A percentile compares a stretch with the other conserved stretches of the same genome.
Evolutionary conservation across 2,113 vertebrate genomes (phyloP).

Genomic region (Podilymbus podiceps): DNA sequence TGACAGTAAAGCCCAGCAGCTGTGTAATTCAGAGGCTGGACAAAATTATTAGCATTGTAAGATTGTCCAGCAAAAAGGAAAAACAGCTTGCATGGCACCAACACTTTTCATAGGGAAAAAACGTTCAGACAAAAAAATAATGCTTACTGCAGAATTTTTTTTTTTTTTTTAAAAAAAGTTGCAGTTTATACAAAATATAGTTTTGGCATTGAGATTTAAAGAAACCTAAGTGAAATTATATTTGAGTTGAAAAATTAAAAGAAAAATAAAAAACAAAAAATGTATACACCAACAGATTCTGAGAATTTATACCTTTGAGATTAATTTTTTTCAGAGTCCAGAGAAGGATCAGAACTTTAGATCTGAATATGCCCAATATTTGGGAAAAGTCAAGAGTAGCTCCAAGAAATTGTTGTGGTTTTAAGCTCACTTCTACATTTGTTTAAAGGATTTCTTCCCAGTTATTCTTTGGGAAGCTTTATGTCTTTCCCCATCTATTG

Average conservation of each 20-base stretch:
- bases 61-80: not conserved
- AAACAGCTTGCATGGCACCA: not conserved
- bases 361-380: not conserved
- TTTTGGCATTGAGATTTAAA: not conserved
- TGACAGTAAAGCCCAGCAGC: not conserved
- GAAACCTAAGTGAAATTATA: not conserved
- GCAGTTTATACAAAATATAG: not conserved
- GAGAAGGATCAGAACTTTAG: not conserved
- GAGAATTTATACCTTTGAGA: not conserved
- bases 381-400: not conserved
- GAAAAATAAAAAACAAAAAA: not conserved
- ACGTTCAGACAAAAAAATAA: not conserved
- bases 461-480: slow-evolving; percentile 19
- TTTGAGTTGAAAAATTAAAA: not conserved
- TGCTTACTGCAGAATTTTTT: not conserved
- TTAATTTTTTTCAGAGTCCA: not conserved
- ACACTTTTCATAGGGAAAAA: not conserved
- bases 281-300: not conserved
- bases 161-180: not conserved
- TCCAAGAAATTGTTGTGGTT: not conserved
- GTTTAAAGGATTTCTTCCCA: not conserved
- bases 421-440: not conserved
- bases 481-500: not conserved
- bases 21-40: not conserved
- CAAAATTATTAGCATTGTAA: not conserved